These are phyloP conservation scores for Sinocyclocheilus anophthalmus DNA, from an alignment of 2,113 vertebrate species.

Conservation along the genomic window DNA sequence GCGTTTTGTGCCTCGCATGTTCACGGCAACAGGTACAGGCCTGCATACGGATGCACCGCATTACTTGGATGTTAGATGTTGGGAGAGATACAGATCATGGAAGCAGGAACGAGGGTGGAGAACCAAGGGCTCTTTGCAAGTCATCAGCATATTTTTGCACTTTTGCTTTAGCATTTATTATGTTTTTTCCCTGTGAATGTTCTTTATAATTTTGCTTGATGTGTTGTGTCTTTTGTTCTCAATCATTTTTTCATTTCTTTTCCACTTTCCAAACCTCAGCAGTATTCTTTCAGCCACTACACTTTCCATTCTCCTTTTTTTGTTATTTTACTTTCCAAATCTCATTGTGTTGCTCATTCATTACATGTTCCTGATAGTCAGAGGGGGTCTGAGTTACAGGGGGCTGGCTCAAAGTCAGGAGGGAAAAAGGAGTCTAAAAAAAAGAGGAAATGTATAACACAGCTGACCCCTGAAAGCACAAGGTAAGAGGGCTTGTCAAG, in stretches of 20 bases:
- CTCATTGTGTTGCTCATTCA: conserved; percentile 80
- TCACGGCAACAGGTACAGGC: conserved; percentile 94
- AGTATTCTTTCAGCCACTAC: conserved; percentile 27
- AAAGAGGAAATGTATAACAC: conserved; percentile 90
- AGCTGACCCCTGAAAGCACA: conserved; percentile 81
- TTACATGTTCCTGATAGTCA: conserved; percentile 89
- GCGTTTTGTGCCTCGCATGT: conserved; percentile 99
- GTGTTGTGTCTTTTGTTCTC: conserved; percentile 63
- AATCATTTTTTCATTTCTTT: conserved; percentile 45
- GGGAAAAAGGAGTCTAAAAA: conserved; percentile 96
- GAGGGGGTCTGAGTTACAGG: conserved; percentile 90
- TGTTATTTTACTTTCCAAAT: conserved; percentile 76
- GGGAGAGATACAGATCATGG: neutral
- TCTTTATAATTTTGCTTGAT: conserved; percentile 75
- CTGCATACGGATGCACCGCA: neutral
- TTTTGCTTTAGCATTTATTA: conserved; percentile 39
- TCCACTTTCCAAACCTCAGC: conserved; percentile 15
- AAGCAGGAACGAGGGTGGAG: neutral
- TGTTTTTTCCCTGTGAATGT: conserved; percentile 67
- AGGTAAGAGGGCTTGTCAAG: conserved; percentile 82
- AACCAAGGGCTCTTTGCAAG: neutral
- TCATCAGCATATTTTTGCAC: conserved; percentile 14
- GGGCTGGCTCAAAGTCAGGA: conserved; percentile 85
- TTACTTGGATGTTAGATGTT: conserved; percentile 6
- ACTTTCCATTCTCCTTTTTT: conserved; percentile 74